These are phyloP conservation scores for Acanthosepion esculentum DNA, from an alignment of 2,888 invertebrate genomes.

Conservation along the genomic window DNA sequence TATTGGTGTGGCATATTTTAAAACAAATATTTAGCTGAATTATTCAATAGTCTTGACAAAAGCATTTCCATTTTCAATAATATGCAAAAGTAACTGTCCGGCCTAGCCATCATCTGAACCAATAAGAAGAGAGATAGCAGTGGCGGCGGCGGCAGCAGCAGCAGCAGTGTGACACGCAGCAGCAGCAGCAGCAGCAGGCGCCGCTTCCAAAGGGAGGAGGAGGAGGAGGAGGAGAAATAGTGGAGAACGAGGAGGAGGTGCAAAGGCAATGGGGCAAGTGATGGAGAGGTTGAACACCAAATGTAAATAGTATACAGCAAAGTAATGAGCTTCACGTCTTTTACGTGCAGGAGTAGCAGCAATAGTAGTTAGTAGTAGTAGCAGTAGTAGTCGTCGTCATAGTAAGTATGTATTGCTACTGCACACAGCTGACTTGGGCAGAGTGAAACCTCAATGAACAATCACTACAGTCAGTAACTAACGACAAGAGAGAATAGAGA, in stretches of 20 bases:
- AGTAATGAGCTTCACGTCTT: neutral
- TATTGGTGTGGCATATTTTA: slow-evolving; percentile 21
- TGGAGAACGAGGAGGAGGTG: neutral
- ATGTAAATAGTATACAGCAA: slow-evolving; percentile 33
- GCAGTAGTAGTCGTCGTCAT: neutral
- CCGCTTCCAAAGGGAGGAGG: neutral
- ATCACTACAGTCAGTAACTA: neutral
- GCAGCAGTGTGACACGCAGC: neutral
- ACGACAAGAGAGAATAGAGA: neutral
- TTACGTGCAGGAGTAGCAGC: neutral
- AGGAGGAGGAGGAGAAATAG: neutral
- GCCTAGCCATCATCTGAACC: slow-evolving; percentile 10
- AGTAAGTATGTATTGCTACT: neutral
- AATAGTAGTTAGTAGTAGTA: neutral
- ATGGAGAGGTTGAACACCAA: neutral
- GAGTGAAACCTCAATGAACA: neutral
- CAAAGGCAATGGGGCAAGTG: neutral
- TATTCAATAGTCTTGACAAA: slow-evolving; percentile 22
- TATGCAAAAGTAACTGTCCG: slow-evolving; percentile 33
- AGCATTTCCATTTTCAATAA: slow-evolving; percentile 1
- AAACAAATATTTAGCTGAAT: slow-evolving; percentile 33
- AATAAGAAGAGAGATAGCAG: neutral
- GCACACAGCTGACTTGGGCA: slow-evolving; percentile 2
- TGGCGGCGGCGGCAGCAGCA: neutral
- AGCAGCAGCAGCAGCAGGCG: slow-evolving; percentile 2